Conservation (phyloP, 2,113 vertebrate species). For the Eublepharis macularius region DNA sequence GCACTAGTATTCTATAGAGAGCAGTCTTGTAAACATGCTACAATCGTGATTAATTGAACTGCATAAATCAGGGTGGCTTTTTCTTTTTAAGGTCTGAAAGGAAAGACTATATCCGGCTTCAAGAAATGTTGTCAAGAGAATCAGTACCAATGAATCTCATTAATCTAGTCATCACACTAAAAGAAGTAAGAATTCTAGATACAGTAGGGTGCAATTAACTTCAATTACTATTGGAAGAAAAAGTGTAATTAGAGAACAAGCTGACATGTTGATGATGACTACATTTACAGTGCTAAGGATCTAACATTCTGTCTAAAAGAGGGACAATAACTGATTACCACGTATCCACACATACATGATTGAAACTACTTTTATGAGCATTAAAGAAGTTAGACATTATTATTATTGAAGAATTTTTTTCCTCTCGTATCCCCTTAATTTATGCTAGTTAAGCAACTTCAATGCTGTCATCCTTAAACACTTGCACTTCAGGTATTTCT, state of each 20-base stretch:
- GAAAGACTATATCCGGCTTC: neutral
- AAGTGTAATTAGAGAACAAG: conserved; percentile 49
- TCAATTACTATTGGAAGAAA: conserved; percentile 25
- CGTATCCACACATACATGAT: conserved; percentile 38
- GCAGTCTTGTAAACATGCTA: too few relatives aligned
- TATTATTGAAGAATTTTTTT: neutral
- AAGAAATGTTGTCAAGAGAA: conserved; percentile 36
- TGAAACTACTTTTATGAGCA: conserved; percentile 39
- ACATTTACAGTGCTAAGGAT: conserved; percentile 56
- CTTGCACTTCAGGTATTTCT: neutral
- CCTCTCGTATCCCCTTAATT: neutral
- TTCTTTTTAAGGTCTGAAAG: too few relatives aligned
- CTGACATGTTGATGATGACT: conserved; percentile 54
- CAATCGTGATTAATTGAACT: too few relatives aligned
- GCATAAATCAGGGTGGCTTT: too few relatives aligned
- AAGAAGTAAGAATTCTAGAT: conserved; percentile 45
- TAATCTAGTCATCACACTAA: conserved; percentile 52
- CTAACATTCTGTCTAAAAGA: conserved; percentile 36
- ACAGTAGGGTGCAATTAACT: conserved; percentile 34
- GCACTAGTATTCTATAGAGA: too few relatives aligned
- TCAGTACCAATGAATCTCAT: conserved; percentile 49
- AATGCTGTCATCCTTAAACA: neutral
- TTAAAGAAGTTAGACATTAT: neutral
- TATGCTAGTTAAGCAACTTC: neutral
- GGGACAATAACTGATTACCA: conserved; percentile 49